Percentiles rank a stretch among this genome's conserved stretches.
These are phyloP conservation scores for Bettongia penicillata DNA, from an alignment of 2,113 vertebrate genomes.

Conservation along the genomic window DNA sequence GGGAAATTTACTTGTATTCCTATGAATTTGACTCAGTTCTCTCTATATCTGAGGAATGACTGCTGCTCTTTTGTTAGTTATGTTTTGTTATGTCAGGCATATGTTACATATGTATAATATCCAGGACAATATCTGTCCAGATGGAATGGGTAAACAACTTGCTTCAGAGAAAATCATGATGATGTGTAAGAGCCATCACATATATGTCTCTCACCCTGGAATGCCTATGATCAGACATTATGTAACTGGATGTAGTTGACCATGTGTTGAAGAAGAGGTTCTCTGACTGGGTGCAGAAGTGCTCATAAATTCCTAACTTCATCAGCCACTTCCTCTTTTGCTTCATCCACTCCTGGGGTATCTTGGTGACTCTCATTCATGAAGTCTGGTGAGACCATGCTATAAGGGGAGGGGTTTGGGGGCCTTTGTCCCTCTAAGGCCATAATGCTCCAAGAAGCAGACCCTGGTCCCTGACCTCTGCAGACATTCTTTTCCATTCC, in stretches of 20 bases:
- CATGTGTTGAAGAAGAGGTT: neutral
- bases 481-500: neutral
- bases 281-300: neutral
- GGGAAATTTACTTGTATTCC: no score
- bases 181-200: no score
- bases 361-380: neutral
- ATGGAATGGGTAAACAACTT: neutral
- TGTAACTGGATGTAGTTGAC: neutral
- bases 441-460: neutral
- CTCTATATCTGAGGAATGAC: no score
- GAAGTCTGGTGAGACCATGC: neutral
- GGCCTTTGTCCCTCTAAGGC: neutral
- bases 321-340: neutral
- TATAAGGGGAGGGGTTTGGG: neutral
- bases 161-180: neutral
- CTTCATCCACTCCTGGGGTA: neutral
- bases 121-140: neutral
- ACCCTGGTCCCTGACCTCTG: neutral
- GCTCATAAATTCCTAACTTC: neutral
- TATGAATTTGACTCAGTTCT: no score
- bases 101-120: no score
- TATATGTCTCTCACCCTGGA: neutral
- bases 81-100: neutral
- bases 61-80: neutral
- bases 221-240: neutral